A percentile compares a stretch with the other conserved stretches of the same genome.
phyloP scores from a whole-genome alignment of 2,888 invertebrate species.

The Pinctada fucata region DNA sequence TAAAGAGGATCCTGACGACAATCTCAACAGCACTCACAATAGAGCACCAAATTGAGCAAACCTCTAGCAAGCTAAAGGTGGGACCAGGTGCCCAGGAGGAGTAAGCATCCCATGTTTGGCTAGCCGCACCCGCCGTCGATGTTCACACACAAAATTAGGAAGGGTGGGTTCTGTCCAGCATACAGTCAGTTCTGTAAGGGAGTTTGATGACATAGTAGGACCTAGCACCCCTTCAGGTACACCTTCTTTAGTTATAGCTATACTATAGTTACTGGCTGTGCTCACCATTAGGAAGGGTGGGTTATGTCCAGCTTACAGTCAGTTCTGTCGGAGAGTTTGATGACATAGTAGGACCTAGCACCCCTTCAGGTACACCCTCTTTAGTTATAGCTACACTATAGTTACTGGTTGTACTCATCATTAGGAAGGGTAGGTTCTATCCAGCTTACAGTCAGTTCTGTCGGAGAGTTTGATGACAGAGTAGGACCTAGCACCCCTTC shows the following conservation, averaged over 20 bases:
- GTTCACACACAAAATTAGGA: conserved; percentile 70
- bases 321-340: conserved; percentile 70
- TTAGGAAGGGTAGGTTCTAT: conserved; percentile 68
- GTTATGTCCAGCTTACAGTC: conserved; percentile 67
- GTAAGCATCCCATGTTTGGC: too few relatives aligned
- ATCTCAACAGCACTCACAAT: too few relatives aligned
- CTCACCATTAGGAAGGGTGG: conserved; percentile 74
- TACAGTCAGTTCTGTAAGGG: conserved; percentile 65
- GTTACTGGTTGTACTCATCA: conserved; percentile 74
- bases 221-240: conserved; percentile 69
- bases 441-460: conserved; percentile 71
- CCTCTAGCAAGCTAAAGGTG: too few relatives aligned
- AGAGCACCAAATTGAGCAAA: too few relatives aligned
- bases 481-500: conserved; percentile 66
- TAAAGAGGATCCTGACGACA: too few relatives aligned
- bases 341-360: conserved; percentile 65
- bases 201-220: conserved; percentile 70
- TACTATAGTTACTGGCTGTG: conserved; percentile 62
- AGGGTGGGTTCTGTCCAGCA: conserved; percentile 68
- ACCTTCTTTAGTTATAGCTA: conserved; percentile 72
- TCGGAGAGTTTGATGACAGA: conserved; percentile 68
- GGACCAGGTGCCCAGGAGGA: too few relatives aligned
- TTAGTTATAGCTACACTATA: conserved; percentile 65
- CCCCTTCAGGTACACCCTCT: conserved; percentile 73
- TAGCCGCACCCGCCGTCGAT: too few relatives aligned